phyloP scores from a whole-genome alignment of 2,888 invertebrate genomes.

The Conomelus anceps region DNA sequence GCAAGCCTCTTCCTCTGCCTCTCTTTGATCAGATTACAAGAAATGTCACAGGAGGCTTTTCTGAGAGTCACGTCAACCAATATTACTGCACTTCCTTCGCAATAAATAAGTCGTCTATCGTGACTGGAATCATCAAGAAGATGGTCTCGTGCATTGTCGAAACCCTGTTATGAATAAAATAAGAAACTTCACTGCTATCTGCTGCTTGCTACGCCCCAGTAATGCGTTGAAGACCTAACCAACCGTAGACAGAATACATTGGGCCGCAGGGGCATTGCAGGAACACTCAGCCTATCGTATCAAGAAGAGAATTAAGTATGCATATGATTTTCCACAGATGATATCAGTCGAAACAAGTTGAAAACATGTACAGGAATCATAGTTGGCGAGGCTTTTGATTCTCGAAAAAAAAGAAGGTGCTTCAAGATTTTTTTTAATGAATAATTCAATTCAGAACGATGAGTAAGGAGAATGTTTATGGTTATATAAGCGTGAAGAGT shows the following conservation, averaged over 20 bases:
- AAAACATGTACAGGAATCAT: background rate
- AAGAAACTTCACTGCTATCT: background rate
- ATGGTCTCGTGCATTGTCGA: background rate
- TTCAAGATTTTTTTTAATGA: background rate
- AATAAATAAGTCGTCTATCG: background rate
- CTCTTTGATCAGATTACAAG: background rate
- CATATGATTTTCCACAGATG: background rate
- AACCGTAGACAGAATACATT: background rate
- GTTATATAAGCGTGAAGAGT: background rate
- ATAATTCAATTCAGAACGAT: background rate
- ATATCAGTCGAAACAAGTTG: background rate
- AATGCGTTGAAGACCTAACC: background rate
- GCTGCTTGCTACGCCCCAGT: background rate
- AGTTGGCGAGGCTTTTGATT: no score
- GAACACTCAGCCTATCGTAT: background rate
- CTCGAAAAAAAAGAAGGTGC: background rate
- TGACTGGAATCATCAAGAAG: background rate
- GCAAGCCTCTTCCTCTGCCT: background rate
- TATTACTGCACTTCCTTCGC: background rate
- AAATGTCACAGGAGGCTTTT: background rate
- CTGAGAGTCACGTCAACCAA: background rate
- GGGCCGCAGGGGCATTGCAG: background rate
- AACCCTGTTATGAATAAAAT: background rate
- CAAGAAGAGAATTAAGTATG: background rate
- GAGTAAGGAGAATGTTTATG: background rate